Percentiles rank a stretch among this genome's conserved stretches.
Conservation (phyloP, 2,797 vertebrate genomes). For the Coccyzus lansbergi region DNA sequence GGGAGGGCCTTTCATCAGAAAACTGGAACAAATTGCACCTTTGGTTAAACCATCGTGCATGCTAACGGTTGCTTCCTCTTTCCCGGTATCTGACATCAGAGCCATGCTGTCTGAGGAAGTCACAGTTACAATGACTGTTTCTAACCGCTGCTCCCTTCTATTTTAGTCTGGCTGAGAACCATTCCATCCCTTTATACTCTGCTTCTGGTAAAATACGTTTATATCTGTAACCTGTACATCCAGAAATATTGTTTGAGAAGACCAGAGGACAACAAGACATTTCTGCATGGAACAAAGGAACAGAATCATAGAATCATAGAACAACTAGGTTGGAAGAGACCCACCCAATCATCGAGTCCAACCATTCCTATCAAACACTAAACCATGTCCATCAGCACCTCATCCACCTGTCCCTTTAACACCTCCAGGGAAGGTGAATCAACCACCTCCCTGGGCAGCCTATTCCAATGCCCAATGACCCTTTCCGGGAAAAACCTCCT, state of each 20-base stretch:
- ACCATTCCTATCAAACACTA: too few relatives aligned
- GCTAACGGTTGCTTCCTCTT: slow-evolving; percentile 36
- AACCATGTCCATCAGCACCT: too few relatives aligned
- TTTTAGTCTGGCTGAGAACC: slow-evolving; percentile 1
- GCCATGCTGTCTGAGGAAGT: slow-evolving; percentile 47
- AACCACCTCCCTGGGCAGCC: too few relatives aligned
- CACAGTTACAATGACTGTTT: slow-evolving; percentile 10
- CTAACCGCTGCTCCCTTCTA: slow-evolving; percentile 33
- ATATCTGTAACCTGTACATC: neutral
- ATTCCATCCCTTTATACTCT: neutral
- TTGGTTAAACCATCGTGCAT: slow-evolving; percentile 39
- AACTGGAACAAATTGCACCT: slow-evolving; percentile 50
- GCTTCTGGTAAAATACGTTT: slow-evolving; percentile 1
- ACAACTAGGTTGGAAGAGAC: too few relatives aligned
- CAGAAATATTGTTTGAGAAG: neutral
- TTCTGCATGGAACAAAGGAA: neutral
- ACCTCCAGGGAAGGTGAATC: too few relatives aligned
- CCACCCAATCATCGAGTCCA: too few relatives aligned
- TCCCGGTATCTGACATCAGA: slow-evolving; percentile 56
- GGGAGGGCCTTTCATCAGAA: slow-evolving; percentile 48
- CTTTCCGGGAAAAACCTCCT: too few relatives aligned
- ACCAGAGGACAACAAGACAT: neutral
- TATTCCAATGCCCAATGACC: too few relatives aligned
- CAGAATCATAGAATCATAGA: too few relatives aligned
- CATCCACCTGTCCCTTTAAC: too few relatives aligned